Conservation (phyloP, 2,888 invertebrate genomes). For the Hypsopygia costalis region DNA sequence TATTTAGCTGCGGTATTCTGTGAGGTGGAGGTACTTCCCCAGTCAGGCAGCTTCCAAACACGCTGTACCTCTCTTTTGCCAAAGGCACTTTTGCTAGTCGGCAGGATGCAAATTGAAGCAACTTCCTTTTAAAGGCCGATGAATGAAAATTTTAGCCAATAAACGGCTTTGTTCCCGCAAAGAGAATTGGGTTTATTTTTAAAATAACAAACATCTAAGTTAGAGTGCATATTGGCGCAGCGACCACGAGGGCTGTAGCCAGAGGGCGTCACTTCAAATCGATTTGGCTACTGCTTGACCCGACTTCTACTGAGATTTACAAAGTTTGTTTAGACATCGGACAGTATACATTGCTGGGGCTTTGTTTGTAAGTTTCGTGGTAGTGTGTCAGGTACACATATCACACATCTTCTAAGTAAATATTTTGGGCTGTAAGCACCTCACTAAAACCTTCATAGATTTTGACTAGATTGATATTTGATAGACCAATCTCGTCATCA, state of each 20-base stretch:
- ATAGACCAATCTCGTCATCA: too few species aligned
- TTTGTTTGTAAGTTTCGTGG: too few species aligned
- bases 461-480: too few species aligned
- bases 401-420: too few species aligned
- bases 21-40: too few species aligned
- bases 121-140: not conserved
- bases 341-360: not conserved
- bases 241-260: constrained; percentile 15
- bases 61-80: too few species aligned
- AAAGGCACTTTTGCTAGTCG: too few species aligned
- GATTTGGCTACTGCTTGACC: constrained; percentile 9
- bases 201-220: not conserved
- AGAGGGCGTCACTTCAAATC: constrained; percentile 6
- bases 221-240: not conserved
- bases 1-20: too few species aligned
- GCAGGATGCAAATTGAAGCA: not conserved
- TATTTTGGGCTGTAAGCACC: too few species aligned
- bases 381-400: too few species aligned
- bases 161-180: not conserved
- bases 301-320: not conserved
- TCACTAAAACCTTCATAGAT: too few species aligned
- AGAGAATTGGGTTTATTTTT: not conserved
- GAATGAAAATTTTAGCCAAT: not conserved
- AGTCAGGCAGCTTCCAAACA: too few species aligned
- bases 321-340: not conserved